These are phyloP conservation scores for Aethina tumida DNA, from an alignment of 1,140 invertebrate species.

Conservation along the genomic window DNA sequence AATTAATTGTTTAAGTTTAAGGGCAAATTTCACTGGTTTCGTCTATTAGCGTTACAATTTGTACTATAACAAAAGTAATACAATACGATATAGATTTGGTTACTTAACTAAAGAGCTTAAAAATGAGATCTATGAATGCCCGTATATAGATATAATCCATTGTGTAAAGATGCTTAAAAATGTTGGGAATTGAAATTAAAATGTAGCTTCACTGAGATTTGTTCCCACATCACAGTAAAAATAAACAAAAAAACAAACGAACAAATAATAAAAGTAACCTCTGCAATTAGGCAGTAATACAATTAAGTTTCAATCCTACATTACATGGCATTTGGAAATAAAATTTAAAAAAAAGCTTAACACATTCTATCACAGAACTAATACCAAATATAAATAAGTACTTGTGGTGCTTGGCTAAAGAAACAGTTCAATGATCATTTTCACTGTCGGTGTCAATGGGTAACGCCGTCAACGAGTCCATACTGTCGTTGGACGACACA, in stretches of 20 bases:
- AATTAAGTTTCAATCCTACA: not conserved
- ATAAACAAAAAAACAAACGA: not conserved
- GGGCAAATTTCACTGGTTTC: too few species aligned
- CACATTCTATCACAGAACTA: constrained; percentile 18
- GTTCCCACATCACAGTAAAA: not conserved
- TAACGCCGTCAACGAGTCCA: constrained; percentile 20
- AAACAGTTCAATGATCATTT: not conserved
- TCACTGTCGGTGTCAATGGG: constrained; percentile 23
- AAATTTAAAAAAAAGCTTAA: constrained; percentile 5
- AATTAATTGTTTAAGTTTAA: too few species aligned
- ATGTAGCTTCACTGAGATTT: not conserved
- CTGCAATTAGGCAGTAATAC: constrained; percentile 2
- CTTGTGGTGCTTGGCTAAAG: not conserved
- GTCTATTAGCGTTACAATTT: too few species aligned
- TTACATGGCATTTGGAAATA: constrained; percentile 6
- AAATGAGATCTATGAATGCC: not conserved
- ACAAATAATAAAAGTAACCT: not conserved
- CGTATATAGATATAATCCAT: not conserved
- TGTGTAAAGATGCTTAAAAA: not conserved
- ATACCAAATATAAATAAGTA: constrained; percentile 12
- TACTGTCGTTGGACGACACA: constrained; percentile 28
- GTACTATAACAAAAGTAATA: too few species aligned
- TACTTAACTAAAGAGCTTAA: too few species aligned
- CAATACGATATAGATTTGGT: too few species aligned
- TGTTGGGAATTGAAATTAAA: not conserved